phyloP scores from a whole-genome alignment of 2,797 vertebrate species.

The Moxostoma hubbsi region DNA sequence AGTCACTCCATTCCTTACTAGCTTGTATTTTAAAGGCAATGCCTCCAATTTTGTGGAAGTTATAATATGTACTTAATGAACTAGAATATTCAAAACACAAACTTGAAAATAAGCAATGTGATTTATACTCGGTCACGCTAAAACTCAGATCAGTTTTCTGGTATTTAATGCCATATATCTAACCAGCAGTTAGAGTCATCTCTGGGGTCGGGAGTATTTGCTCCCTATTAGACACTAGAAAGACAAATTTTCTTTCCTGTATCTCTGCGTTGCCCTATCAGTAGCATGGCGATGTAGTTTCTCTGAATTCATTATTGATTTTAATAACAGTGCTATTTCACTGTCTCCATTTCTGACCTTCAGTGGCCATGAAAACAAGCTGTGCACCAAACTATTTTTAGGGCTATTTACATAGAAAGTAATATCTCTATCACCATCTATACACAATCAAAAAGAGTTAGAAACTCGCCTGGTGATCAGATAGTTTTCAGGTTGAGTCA shows the following conservation, averaged over 20 bases:
- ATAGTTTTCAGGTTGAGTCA: too few species aligned
- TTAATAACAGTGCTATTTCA: constrained; percentile 24
- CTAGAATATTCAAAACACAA: too few species aligned
- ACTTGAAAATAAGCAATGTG: too few species aligned
- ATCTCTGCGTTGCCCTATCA: constrained; percentile 13
- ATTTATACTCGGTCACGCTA: too few species aligned
- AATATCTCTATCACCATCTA: neutral
- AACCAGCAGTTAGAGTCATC: neutral
- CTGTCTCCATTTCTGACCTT: constrained; percentile 51
- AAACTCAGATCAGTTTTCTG: neutral
- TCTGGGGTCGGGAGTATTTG: neutral
- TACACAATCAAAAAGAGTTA: neutral
- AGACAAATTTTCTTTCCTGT: constrained; percentile 1
- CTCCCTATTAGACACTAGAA: constrained; percentile 16
- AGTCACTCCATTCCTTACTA: too few species aligned
- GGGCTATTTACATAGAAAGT: neutral
- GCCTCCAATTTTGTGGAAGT: too few species aligned
- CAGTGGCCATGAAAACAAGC: constrained; percentile 16
- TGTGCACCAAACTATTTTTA: neutral
- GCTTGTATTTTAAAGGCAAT: too few species aligned
- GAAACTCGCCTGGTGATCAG: neutral
- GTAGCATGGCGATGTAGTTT: constrained; percentile 29
- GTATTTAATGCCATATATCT: neutral
- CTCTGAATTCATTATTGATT: constrained; percentile 52
- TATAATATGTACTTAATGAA: too few species aligned